A percentile compares a stretch with the other conserved stretches of the same genome.
Conservation (phyloP, 2,888 invertebrate genomes). For the Heliconius erato region DNA sequence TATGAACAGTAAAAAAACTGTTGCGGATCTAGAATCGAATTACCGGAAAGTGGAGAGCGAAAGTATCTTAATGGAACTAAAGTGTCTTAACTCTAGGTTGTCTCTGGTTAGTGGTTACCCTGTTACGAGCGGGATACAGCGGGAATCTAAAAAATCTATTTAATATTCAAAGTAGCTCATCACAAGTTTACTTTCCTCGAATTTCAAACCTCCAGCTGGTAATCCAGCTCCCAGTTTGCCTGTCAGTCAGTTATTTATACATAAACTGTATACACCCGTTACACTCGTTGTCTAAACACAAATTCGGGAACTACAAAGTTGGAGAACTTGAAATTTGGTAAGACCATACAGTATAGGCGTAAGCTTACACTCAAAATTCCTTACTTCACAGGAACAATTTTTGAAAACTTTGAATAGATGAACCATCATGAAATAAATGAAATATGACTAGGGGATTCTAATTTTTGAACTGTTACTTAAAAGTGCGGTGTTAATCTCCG, state of each 20-base stretch:
- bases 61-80: too few species aligned
- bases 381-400: neutral
- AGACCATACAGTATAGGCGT: neutral
- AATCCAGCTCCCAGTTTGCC: neutral
- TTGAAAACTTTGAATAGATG: neutral
- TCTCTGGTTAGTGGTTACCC: too few species aligned
- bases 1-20: too few species aligned
- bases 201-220: neutral
- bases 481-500: too few species aligned
- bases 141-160: neutral
- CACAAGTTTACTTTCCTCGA: neutral
- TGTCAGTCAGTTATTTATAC: constrained; percentile 1
- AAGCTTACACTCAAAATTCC: neutral
- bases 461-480: neutral
- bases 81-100: neutral
- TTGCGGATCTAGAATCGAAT: too few species aligned
- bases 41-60: too few species aligned
- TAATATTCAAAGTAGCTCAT: neutral
- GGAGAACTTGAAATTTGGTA: neutral
- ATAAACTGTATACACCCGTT: neutral
- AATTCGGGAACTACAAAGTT: constrained; percentile 10
- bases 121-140: neutral
- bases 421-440: neutral
- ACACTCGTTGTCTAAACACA: neutral
- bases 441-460: neutral